Conservation (phyloP, 2,888 invertebrate species). For the Resseliella maxima region DNA sequence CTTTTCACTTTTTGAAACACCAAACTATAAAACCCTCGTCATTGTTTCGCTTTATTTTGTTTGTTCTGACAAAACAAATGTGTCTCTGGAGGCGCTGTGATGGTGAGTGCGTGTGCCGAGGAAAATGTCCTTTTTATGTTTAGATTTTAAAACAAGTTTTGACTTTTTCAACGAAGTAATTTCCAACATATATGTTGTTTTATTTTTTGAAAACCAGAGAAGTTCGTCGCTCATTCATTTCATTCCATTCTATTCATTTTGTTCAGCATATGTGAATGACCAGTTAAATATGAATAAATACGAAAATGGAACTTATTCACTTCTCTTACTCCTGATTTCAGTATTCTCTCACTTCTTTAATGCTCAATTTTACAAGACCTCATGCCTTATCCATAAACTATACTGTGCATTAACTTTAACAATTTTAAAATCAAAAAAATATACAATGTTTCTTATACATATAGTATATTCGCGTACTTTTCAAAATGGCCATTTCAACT, state of each 20-base stretch:
- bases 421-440: neutral
- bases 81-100: constrained; percentile 50
- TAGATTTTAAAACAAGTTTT: constrained; percentile 45
- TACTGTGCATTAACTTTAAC: neutral
- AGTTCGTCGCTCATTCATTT: too few relatives aligned
- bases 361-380: neutral
- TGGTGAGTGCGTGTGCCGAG: constrained; percentile 30
- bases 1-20: constrained; percentile 8
- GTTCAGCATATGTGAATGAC: neutral
- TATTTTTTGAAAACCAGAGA: neutral
- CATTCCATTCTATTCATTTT: too few relatives aligned
- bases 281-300: constrained; percentile 53
- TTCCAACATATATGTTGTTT: constrained; percentile 30
- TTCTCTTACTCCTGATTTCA: too few relatives aligned
- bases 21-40: constrained; percentile 53
- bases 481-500: neutral
- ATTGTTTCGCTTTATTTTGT: constrained; percentile 51
- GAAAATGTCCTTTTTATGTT: constrained; percentile 56
- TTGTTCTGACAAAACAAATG: constrained; percentile 47
- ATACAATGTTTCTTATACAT: neutral
- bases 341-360: neutral
- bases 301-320: neutral
- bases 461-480: neutral
- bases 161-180: constrained; percentile 36
- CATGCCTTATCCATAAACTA: constrained; percentile 15